Base-by-base conservation (phyloP, 2,888 invertebrate genomes). In the Perizoma flavofasciatum region DNA sequence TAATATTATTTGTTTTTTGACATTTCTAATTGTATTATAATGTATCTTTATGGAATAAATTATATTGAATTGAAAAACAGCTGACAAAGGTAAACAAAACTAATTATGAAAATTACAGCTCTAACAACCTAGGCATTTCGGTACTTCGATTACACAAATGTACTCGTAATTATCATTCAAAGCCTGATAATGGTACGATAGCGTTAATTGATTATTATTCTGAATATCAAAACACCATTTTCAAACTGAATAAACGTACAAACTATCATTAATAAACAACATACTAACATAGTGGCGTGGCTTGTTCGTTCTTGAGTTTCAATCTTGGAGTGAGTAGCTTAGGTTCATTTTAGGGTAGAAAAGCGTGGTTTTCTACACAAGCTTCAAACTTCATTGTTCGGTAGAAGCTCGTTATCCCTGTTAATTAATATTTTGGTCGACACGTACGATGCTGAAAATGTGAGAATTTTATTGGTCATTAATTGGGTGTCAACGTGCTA, bases 241-340 rank as follows among this genome's bases (percentile, higher is more conserved):
- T 41, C 48, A 69, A 73, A 52, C 67, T 55, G 51, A 58, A 71
- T 62, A 72, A 68, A 63, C 71, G 72, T 64, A 45, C 66, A 69
- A 8, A 72, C 68, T 59, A 65, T 69, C 50, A 63, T 56, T 5
- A 72, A 69, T 50, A 73, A 68, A 67, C 71, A 72, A 4, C 7
- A 40, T 56, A 40, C 45, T 5, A 32, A 55, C 43, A 39, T 63
- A 66, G 68, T 74, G 60, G 71, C 72, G 33, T 32, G 34, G 9
- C 34, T 41, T n/a, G n/a, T n/a, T 35, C 0, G 34, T 11, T 7
- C 44, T 41, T n/a, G 6, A 60, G 44, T 51, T 49, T 44, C 2
- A 6, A 33, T 43, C 43, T 5, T 57, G 41, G n/a, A 35, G 22
- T 49, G 6, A 10, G 32, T 44, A n/a, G 4, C 4, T 61, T 58